These are phyloP conservation scores for Rhea pennata DNA, from an alignment of 2,113 vertebrate species.

Conservation along the genomic window DNA sequence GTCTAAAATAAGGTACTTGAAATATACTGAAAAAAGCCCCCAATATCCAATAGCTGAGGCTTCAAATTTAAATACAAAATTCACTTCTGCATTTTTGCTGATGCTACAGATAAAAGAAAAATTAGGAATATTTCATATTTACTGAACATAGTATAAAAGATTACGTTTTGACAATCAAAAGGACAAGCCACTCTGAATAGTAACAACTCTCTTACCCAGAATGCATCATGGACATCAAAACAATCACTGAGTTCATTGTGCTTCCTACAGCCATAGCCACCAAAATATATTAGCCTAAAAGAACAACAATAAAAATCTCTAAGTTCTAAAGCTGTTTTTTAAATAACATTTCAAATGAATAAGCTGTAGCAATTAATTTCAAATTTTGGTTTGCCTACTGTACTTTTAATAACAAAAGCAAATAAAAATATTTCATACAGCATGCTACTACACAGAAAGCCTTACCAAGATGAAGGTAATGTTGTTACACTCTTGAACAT, in stretches of 20 bases:
- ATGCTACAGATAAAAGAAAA: background rate
- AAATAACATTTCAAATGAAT: background rate
- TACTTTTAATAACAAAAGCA: background rate
- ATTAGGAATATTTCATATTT: background rate
- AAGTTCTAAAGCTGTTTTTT: background rate
- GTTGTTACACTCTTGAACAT: background rate
- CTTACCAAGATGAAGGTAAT: background rate
- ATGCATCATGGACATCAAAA: constrained; percentile 93
- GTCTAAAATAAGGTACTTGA: background rate
- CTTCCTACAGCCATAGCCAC: constrained; percentile 92
- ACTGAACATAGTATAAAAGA: background rate
- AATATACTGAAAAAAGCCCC: background rate
- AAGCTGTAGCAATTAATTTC: background rate
- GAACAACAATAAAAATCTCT: background rate
- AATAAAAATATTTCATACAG: background rate
- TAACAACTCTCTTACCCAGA: constrained; percentile 85
- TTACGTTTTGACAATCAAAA: background rate
- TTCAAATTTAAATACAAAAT: background rate
- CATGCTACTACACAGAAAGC: background rate
- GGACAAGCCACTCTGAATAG: background rate
- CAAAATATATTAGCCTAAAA: constrained; percentile 91
- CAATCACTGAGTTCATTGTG: constrained; percentile 83
- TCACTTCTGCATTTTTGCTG: background rate
- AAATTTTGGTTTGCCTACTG: background rate
- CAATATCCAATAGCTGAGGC: fast-evolving